Evolutionary conservation across 2,888 invertebrate species (phyloP), one percentile per base, ranked within the genome.

Genomic region (Calameuta filiformis): DNA sequence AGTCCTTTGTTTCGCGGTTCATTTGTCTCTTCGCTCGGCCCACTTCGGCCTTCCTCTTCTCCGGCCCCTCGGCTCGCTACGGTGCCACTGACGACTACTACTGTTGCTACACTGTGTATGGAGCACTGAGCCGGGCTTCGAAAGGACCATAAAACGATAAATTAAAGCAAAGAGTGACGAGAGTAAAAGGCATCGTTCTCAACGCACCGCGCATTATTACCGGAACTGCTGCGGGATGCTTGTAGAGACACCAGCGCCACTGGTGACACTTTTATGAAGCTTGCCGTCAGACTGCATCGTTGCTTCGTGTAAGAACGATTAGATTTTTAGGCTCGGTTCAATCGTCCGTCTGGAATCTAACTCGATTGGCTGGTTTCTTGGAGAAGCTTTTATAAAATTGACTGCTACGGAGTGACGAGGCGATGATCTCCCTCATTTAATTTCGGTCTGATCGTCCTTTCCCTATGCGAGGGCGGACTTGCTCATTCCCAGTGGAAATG

Each of bases 1-100:
- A 73, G 77, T 81, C 89, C 88, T 90, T 91, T 91, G 91, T 91
- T 90, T 90, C 88, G 89, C 87, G 88, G 87, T 90, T 90, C 90
- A 91, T 91, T 91, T 90, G 89, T 90, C 90, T 90, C 87, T 83
- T 84, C 82, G 84, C 79, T 80, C 83, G 76, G 80, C 80, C 83
- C 82, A 80, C 81, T 73, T 81, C 56, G 69, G 69, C 34, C 69
- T 73, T 76, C 75, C 30, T 12, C 73, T 75, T 73, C 69, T 68
- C 23, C 56, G 56, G 56, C 56, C 56, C 23, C 56, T 56, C 23
- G 56, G 9, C 56, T 23, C 23, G 23, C 56, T 56, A 56, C 56
- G 56, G 56, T 56, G 56, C 56, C 56, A 56, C 56, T 0, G 56
- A 56, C 56, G 56, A 23, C 56, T 56, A 56, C 56, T 23, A 56